These are phyloP conservation scores for Mesorhabditis spiculigera DNA, from an alignment of 2,888 invertebrate species.

Conservation along the genomic window DNA sequence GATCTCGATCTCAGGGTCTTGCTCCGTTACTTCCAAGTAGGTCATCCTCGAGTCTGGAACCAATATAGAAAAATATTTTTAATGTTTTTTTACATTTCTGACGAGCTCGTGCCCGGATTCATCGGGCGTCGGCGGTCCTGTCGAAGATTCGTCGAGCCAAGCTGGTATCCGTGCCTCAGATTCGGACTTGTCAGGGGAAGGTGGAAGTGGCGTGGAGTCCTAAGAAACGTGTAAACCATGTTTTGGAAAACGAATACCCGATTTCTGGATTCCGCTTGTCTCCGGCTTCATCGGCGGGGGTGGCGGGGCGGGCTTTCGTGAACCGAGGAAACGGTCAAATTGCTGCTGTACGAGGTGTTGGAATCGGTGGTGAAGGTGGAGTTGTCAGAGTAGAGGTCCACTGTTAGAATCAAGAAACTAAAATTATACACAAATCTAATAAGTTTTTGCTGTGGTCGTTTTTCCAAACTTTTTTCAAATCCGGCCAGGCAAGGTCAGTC, in stretches of 20 bases:
- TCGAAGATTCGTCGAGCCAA: neutral
- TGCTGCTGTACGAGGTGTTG: neutral
- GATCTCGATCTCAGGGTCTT: neutral
- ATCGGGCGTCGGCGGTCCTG: neutral
- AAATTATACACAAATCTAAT: too few relatives aligned
- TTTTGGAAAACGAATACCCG: too few relatives aligned
- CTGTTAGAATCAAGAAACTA: too few relatives aligned
- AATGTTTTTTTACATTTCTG: neutral
- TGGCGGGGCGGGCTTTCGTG: neutral
- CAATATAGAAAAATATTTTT: neutral
- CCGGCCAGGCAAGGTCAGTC: too few relatives aligned
- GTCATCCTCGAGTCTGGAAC: neutral
- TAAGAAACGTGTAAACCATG: neutral
- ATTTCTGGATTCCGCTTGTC: too few relatives aligned
- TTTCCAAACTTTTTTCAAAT: too few relatives aligned
- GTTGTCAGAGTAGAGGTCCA: neutral
- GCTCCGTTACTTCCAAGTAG: neutral
- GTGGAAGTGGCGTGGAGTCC: neutral
- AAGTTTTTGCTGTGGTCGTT: too few relatives aligned
- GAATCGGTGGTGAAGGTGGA: neutral
- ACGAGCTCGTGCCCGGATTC: neutral
- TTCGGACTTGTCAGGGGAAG: too few relatives aligned
- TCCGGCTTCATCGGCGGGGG: neutral
- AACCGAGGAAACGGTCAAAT: slow-evolving; percentile 4
- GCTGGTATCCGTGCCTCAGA: neutral